phyloP scores from a whole-genome alignment of 2,797 vertebrate species.

The Sphaeramia orbicularis region DNA sequence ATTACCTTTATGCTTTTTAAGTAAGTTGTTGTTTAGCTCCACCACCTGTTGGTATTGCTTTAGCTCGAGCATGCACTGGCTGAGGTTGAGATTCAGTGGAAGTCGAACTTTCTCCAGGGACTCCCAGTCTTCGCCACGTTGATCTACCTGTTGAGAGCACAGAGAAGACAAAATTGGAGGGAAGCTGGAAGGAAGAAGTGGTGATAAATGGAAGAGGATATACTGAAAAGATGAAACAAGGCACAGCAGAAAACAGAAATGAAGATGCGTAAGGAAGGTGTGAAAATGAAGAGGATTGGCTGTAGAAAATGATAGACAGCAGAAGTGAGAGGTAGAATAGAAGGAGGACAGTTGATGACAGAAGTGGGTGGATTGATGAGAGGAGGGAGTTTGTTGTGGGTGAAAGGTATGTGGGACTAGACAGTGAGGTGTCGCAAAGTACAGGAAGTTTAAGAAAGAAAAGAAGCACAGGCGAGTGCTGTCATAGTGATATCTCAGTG shows the following conservation, averaged over 20 bases:
- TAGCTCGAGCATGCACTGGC: slow-evolving; percentile 86
- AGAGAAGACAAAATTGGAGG: slow-evolving; percentile 13
- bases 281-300: slow-evolving; percentile 7
- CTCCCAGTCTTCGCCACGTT: slow-evolving; percentile 80
- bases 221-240: slow-evolving; percentile 40
- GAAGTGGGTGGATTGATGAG: slow-evolving; percentile 16
- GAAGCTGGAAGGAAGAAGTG: neutral
- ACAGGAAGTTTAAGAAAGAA: slow-evolving; percentile 44
- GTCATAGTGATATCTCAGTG: slow-evolving; percentile 66
- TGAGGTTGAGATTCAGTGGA: slow-evolving; percentile 84
- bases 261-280: neutral
- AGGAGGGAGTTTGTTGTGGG: slow-evolving; percentile 17
- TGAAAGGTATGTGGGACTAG: slow-evolving; percentile 29
- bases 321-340: slow-evolving; percentile 6
- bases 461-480: slow-evolving; percentile 40
- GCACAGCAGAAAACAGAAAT: neutral
- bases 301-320: slow-evolving; percentile 7
- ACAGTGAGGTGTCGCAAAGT: slow-evolving; percentile 45
- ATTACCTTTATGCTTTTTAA: slow-evolving; percentile 83
- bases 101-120: slow-evolving; percentile 85
- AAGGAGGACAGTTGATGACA: slow-evolving; percentile 23
- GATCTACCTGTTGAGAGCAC: slow-evolving; percentile 63
- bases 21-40: slow-evolving; percentile 79
- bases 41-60: slow-evolving; percentile 78
- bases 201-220: slow-evolving; percentile 30